Conservation (phyloP, 2,797 vertebrate species). For the Cuculus canorus region DNA sequence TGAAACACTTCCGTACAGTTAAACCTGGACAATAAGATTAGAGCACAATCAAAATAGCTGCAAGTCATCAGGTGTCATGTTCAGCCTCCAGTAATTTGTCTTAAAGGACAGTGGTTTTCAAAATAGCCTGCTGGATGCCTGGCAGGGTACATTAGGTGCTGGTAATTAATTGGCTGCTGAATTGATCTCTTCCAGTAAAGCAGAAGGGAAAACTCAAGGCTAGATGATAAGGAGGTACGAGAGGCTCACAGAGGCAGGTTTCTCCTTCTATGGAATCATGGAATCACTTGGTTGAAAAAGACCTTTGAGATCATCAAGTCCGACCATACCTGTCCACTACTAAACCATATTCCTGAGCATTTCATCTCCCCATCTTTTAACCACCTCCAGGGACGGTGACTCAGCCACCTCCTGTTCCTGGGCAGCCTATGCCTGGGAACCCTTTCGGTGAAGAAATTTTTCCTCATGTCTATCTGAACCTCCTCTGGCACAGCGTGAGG, state of each 20-base stretch:
- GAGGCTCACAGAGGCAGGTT: fast-evolving
- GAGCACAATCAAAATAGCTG: not conserved
- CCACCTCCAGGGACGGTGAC: too few species aligned
- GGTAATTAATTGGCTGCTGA: slow-evolving; percentile 57
- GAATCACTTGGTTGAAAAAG: too few species aligned
- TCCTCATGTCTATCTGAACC: too few species aligned
- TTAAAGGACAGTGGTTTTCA: not conserved
- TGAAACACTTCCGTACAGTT: not conserved
- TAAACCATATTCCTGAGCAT: too few species aligned
- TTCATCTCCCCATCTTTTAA: too few species aligned
- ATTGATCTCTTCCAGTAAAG: slow-evolving; percentile 31
- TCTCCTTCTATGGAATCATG: not conserved
- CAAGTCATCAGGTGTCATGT: not conserved
- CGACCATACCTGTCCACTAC: too few species aligned
- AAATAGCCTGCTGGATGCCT: slow-evolving; percentile 19
- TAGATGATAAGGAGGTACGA: fast-evolving
- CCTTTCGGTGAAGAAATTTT: too few species aligned
- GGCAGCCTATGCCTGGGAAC: too few species aligned
- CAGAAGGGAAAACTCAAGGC: not conserved
- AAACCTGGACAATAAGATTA: slow-evolving; percentile 7
- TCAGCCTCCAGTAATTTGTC: not conserved
- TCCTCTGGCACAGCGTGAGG: too few species aligned
- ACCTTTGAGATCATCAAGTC: too few species aligned
- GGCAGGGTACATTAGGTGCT: not conserved
- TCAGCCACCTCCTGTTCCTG: too few species aligned